phyloP scores from a whole-genome alignment of 2,113 vertebrate genomes.

The Phylloscopus trochilus region DNA sequence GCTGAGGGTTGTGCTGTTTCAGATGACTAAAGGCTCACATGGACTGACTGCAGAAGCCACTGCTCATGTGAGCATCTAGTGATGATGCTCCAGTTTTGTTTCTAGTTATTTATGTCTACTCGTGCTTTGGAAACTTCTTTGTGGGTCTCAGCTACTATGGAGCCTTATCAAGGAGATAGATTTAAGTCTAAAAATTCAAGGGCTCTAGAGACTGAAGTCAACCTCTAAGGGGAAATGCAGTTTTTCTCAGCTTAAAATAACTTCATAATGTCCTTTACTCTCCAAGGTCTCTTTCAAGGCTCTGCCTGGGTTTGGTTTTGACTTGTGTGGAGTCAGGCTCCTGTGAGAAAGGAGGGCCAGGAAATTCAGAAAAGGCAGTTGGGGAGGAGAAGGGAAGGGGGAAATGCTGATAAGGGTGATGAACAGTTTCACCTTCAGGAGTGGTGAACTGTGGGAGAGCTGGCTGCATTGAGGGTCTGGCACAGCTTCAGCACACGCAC shows the following conservation, averaged over 20 bases:
- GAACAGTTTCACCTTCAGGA: conserved; percentile 58
- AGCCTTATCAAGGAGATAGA: neutral
- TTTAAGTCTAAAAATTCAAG: conserved; percentile 7
- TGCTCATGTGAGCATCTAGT: neutral
- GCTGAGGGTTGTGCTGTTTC: neutral
- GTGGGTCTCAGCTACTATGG: neutral
- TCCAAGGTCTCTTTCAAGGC: conserved; percentile 29
- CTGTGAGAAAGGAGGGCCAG: neutral
- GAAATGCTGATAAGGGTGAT: conserved; percentile 1
- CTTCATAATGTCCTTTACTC: conserved; percentile 26
- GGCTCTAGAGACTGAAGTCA: conserved; percentile 4
- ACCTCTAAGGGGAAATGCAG: neutral
- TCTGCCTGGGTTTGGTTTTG: neutral
- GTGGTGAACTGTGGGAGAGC: conserved; percentile 44
- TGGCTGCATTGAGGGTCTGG: conserved; percentile 59
- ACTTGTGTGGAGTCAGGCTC: neutral
- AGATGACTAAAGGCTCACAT: conserved; percentile 4
- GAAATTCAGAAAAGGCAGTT: neutral
- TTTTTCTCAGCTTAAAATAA: conserved; percentile 52
- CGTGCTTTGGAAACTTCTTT: conserved; percentile 2
- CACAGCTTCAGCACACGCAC: conserved; percentile 21
- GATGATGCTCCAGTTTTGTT: conserved; percentile 24
- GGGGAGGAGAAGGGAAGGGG: neutral
- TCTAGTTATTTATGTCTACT: conserved; percentile 18
- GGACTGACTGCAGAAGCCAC: neutral